These are phyloP conservation scores for Plestiodon gilberti DNA, from an alignment of 2,113 vertebrate genomes.

Conservation along the genomic window DNA sequence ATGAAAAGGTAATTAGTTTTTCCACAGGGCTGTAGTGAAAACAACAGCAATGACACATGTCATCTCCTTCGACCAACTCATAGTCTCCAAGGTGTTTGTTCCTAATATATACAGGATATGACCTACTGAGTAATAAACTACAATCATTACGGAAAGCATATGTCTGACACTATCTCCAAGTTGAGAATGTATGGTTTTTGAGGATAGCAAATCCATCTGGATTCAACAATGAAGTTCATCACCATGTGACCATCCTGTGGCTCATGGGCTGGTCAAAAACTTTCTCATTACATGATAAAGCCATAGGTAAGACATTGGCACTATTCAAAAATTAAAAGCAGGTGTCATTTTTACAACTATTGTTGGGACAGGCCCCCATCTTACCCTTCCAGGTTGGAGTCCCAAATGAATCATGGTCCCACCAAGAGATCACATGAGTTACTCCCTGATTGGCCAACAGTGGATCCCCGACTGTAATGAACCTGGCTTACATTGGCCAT, in stretches of 20 bases:
- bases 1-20: constrained; percentile 95
- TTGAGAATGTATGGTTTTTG: constrained; percentile 66
- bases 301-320: constrained; percentile 12
- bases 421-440: neutral
- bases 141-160: constrained; percentile 74
- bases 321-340: neutral
- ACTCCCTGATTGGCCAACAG: neutral
- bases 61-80: constrained; percentile 81
- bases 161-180: constrained; percentile 69
- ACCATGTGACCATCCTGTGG: constrained; percentile 36
- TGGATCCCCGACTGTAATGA: neutral
- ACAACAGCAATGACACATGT: constrained; percentile 81
- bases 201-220: constrained; percentile 71
- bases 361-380: neutral
- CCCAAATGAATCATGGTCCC: neutral
- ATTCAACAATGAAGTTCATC: constrained; percentile 67
- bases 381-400: neutral
- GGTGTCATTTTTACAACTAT: neutral
- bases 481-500: neutral
- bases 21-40: constrained; percentile 83
- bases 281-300: constrained; percentile 60
- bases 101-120: constrained; percentile 80
- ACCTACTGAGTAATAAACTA: constrained; percentile 80
- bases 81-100: constrained; percentile 78
- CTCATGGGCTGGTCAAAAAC: constrained; percentile 49